Base-by-base conservation (phyloP, 2,113 vertebrate genomes). In the Alethe diademata region DNA sequence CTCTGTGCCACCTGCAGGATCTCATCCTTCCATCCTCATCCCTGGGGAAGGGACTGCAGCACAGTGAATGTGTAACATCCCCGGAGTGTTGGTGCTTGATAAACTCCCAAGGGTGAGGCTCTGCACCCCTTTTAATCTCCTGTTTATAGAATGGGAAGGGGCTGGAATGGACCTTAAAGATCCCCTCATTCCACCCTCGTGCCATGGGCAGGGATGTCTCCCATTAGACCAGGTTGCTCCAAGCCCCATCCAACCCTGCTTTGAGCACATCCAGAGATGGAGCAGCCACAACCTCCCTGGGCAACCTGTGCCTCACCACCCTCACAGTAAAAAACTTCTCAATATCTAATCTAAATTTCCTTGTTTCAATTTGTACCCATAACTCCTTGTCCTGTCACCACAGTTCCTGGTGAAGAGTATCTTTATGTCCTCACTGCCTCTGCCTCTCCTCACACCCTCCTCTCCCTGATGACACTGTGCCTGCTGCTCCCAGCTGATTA, bases 31-130 rank as follows among this genome's bases (percentile, higher is more conserved):
- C 5, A 0, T 26, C 6, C 31, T 8, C 51, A 26, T 3, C 31
- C 40, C 40, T 25, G 2, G 38, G 14, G 43, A 4, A 31, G 6
- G 0, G 5, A 47, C 29, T 0, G 35, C 3, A 19, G 23, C 56
- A 18, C 56, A 15, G 15, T 6, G 5, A 23, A 11, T 0, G 24
- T 0, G 2, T 1, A 5, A 51, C 56, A 18, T 0, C 28, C 12
- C 54, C 1, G 0, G 29, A 5, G 20, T 7, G 50, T 22, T 31
- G 7, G 11, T 8, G 28, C 2, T 16, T 1, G 42, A 26, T 3
- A 5, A 62, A 7, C 18, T 35, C 84, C 67, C 2, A 8, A 19
- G 20, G 0, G 2, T 4, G 18, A 31, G 20, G 24, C 20, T 51
- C 18, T 5, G 8, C 48, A n/a, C 1, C 31, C 7, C 12, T 28